Evolutionary conservation across 2,113 vertebrate genomes (phyloP).

Genomic region (Amblyornis subalaris): DNA sequence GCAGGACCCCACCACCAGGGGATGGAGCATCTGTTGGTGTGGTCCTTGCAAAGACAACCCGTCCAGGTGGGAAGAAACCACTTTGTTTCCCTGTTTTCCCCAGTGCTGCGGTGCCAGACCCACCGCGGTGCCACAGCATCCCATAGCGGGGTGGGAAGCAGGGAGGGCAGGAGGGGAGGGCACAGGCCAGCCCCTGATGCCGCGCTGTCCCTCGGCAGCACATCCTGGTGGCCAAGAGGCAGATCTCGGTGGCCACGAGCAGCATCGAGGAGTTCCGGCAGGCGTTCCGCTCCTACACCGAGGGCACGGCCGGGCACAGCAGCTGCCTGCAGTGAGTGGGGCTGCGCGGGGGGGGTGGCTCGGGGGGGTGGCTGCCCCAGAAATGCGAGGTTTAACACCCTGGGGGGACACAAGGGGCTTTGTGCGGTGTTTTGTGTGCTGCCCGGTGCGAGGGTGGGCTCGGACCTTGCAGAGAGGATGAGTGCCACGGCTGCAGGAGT

Average conservation of each 20-base stretch:
- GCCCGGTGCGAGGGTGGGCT: not conserved
- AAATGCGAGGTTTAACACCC: not conserved
- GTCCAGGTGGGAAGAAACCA: not conserved
- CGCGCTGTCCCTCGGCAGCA: slow-evolving; percentile 68
- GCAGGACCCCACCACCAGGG: rapidly evolving
- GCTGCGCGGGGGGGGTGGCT: not conserved
- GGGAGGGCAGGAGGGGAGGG: not conserved
- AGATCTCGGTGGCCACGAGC: slow-evolving; percentile 79
- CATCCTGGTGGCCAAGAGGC: slow-evolving; percentile 91
- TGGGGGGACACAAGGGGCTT: not conserved
- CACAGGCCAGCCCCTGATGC: not conserved
- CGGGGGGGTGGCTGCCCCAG: not conserved
- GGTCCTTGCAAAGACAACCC: not conserved
- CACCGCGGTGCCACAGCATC: rapidly evolving
- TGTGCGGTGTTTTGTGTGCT: not conserved
- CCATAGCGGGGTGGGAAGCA: not conserved
- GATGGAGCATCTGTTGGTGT: not conserved
- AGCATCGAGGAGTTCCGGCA: slow-evolving; percentile 81
- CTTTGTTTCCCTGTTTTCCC: not conserved
- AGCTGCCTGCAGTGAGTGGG: slow-evolving; percentile 88
- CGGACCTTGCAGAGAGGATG: not conserved
- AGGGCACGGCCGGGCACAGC: slow-evolving; percentile 79
- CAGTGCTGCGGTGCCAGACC: not conserved
- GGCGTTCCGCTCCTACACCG: slow-evolving; percentile 81
- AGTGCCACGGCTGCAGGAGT: not conserved